Evolutionary conservation across 2,113 vertebrate genomes (phyloP).

Genomic region (Pavo muticus): DNA sequence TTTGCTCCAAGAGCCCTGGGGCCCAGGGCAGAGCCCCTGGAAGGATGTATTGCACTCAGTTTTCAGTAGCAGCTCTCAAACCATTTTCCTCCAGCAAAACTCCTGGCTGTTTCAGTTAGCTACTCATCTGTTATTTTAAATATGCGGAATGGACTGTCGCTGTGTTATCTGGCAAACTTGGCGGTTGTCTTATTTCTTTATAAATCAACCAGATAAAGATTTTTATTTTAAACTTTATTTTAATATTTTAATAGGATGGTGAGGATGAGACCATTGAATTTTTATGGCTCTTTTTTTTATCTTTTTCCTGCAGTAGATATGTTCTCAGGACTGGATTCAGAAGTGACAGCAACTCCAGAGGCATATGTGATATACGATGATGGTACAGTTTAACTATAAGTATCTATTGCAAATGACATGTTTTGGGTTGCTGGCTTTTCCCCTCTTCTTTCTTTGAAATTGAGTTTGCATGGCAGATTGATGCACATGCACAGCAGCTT

Average conservation of each 20-base stretch:
- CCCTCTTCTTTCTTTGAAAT: not conserved
- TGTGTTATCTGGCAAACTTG: not conserved
- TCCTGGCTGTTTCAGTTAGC: not conserved
- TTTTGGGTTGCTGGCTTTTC: not conserved
- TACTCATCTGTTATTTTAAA: not conserved
- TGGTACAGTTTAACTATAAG: conserved; percentile 79
- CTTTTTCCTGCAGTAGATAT: conserved; percentile 80
- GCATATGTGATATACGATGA: conserved; percentile 81
- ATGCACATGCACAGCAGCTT: not conserved
- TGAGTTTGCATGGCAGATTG: not conserved
- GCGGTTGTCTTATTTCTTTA: not conserved
- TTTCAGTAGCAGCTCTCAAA: not conserved
- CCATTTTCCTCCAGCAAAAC: not conserved
- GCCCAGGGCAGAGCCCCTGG: not conserved
- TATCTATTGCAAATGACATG: not conserved
- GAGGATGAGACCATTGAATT: not conserved
- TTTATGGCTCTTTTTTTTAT: conserved; percentile 31
- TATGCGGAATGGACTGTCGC: fast-evolving
- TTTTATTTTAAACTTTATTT: conserved; percentile 1
- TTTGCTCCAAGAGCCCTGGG: not conserved
- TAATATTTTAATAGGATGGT: not conserved
- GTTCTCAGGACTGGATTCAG: conserved; percentile 86
- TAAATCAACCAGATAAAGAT: not conserved
- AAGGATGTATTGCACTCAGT: not conserved
- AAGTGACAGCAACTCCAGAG: conserved; percentile 77